Evolutionary conservation across 2,888 invertebrate species (phyloP).

Genomic region (Pseudococcus longispinus): DNA sequence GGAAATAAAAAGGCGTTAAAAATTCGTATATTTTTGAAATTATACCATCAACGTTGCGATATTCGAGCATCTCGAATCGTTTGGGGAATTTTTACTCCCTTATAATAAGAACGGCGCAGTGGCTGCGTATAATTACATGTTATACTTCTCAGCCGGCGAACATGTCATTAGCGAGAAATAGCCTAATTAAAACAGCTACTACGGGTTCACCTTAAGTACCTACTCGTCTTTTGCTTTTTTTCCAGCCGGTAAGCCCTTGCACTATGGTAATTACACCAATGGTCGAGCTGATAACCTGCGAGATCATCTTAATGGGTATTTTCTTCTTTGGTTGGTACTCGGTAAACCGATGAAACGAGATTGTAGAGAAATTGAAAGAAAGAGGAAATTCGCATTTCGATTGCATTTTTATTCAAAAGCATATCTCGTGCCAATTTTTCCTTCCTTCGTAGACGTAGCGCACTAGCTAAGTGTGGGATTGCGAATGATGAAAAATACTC

Average conservation of each 20-base stretch:
- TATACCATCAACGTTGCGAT: not conserved
- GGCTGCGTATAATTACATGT: conserved; percentile 7
- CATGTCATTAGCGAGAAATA: conserved; percentile 22
- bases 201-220: conserved; percentile 7
- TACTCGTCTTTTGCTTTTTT: not conserved
- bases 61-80: not conserved
- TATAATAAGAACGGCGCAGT: not conserved
- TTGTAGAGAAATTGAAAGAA: not conserved
- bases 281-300: not conserved
- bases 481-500: not conserved
- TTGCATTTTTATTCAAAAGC: not conserved
- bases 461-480: not conserved
- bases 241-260: not conserved
- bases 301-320: not conserved
- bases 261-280: not conserved
- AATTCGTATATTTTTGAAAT: conserved; percentile 23
- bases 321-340: not conserved
- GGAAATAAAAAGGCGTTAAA: conserved; percentile 20
- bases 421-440: not conserved
- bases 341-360: not conserved
- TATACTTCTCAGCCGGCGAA: not conserved
- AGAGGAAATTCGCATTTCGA: not conserved
- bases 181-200: conserved; percentile 33
- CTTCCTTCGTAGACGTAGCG: too few relatives aligned
- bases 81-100: not conserved